A percentile compares a stretch with the other conserved stretches of the same genome.
Evolutionary conservation across 2,888 invertebrate genomes (phyloP).

Genomic region (Marasmarcha lunaedactyla): DNA sequence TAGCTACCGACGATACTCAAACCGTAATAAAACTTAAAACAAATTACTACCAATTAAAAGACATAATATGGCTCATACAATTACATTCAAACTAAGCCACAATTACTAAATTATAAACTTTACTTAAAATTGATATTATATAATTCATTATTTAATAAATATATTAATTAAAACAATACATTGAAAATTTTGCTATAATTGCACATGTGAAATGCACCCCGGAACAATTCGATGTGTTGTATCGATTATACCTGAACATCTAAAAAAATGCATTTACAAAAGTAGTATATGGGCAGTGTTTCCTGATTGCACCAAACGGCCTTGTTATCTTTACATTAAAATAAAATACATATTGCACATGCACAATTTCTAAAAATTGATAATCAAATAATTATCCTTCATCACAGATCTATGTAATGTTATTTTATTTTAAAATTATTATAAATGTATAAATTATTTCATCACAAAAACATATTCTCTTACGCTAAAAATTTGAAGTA

Average conservation of each 20-base stretch:
- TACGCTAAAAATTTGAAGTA: constrained; percentile 1
- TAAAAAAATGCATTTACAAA: background rate
- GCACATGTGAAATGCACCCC: constrained; percentile 32
- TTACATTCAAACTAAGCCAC: background rate
- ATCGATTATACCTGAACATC: background rate
- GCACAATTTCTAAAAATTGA: background rate
- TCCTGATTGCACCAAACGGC: constrained; percentile 15
- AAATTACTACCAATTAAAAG: background rate
- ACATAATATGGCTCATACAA: constrained; percentile 1
- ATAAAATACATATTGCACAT: constrained; percentile 1
- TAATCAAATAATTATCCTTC: constrained; percentile 14
- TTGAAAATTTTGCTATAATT: constrained; percentile 20
- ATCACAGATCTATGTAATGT: constrained; percentile 22
- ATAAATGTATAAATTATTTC: constrained; percentile 1
- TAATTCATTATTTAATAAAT: constrained; percentile 9
- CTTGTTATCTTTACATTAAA: background rate
- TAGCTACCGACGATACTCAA: constrained; percentile 14
- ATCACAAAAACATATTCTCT: background rate
- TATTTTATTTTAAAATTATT: background rate
- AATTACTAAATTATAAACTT: background rate
- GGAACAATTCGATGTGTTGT: background rate
- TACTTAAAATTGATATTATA: constrained; percentile 9
- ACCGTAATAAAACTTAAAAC: background rate
- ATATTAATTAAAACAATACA: constrained; percentile 9
- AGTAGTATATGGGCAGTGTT: background rate